A percentile compares a stretch with the other conserved stretches of the same genome.
These are phyloP conservation scores for Epirrhoe tristata DNA, from an alignment of 2,888 invertebrate genomes.

Conservation along the genomic window DNA sequence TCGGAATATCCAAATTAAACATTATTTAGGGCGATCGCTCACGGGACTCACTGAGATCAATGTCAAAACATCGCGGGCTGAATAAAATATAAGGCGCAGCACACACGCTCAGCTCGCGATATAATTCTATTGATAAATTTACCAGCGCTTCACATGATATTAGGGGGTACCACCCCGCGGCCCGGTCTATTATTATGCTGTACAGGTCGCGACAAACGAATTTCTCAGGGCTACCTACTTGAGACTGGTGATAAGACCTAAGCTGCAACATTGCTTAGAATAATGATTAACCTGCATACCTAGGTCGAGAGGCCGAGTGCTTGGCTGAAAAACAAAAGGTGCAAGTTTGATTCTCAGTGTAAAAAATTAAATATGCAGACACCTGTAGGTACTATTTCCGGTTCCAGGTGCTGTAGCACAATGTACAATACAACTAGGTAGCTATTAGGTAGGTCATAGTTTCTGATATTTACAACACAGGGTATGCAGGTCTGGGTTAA, in stretches of 20 bases:
- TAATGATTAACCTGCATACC: too few species aligned
- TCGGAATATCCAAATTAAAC: slow-evolving; percentile 5
- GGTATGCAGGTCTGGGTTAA: too few species aligned
- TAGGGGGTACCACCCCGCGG: slow-evolving; percentile 73
- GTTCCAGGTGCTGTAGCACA: too few species aligned
- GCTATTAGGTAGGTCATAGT: too few species aligned
- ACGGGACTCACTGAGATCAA: slow-evolving; percentile 59
- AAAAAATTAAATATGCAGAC: too few species aligned
- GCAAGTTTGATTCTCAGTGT: too few species aligned
- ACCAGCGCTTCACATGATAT: slow-evolving; percentile 77
- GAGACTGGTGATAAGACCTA: slow-evolving; percentile 18
- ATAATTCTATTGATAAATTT: slow-evolving; percentile 84
- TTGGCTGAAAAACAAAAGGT: too few species aligned
- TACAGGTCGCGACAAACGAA: slow-evolving; percentile 74
- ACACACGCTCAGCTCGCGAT: slow-evolving; percentile 63
- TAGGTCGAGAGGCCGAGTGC: too few species aligned
- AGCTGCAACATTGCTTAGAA: not conserved
- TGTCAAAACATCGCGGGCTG: slow-evolving; percentile 68
- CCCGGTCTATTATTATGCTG: slow-evolving; percentile 82
- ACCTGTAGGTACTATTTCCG: too few species aligned
- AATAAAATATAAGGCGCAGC: slow-evolving; percentile 77
- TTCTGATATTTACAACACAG: too few species aligned
- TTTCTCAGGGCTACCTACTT: slow-evolving; percentile 61
- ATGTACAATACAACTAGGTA: too few species aligned
- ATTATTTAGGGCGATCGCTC: slow-evolving; percentile 14